Evolutionary conservation across 2,113 vertebrate genomes (phyloP), one percentile per base, ranked within the genome.

Genomic region (Mesembrinibis cayennensis): DNA sequence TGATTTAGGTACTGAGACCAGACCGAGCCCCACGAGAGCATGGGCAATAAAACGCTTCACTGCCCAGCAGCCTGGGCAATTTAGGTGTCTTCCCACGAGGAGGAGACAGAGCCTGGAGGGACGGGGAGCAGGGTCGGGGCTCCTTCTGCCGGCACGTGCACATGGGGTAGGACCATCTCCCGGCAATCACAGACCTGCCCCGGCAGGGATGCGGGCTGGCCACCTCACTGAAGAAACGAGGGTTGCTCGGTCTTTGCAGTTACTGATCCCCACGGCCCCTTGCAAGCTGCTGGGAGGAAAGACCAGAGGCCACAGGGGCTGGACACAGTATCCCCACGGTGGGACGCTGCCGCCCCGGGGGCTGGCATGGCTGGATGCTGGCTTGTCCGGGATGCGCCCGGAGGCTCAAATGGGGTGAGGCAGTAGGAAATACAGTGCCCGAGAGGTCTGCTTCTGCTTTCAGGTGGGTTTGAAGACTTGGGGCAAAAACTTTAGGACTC

Each of bases 1-100:
- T 95, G 96, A 96, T 96, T 97, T 96, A 97, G 95, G 95, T 90
- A 94, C 93, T 96, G 96, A 96, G 96, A 96, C 82, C 90, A 95
- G 93, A 96, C 95, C 82, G 85, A 97, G 90, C 90, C 82, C 49
- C 0, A 10, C 74, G 23, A 95, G 93, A 93, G 87, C 95, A 96
- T 0, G 29, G 79, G 95, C 92, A 96, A 96, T 97, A 97, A 97
- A 97, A 97, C 32, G 95, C 96, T 97, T 96, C 45, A 0, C 90
- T 97, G 95, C 95, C 93, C 96, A 90, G 82, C 87, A 94, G 96
- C 76, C 92, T 23, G 82, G 53, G 85, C 93, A 90, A 92, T 96
- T 96, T 82, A 91, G 85, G 95, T 59, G 78, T 94, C 96, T 97
- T 97, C 96, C 96, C 96, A 97, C 66, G 87, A 97, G 96, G 92